Conservation (phyloP, 2,888 invertebrate genomes). For the Thereva nobilitata region DNA sequence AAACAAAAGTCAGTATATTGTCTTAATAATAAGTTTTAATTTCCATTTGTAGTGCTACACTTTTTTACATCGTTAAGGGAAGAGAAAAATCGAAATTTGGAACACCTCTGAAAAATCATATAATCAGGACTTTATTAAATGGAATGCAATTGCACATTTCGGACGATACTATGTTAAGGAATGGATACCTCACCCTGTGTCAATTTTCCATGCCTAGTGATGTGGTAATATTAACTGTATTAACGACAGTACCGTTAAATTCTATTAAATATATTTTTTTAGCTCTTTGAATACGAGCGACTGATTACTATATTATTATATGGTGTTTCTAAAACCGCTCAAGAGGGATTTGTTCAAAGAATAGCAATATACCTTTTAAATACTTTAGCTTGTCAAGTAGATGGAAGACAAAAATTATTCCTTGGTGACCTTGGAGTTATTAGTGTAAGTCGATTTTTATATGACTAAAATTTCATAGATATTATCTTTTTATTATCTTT, state of each 20-base stretch:
- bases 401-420: constrained; percentile 87
- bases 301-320: constrained; percentile 81
- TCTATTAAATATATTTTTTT: constrained; percentile 45
- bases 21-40: not conserved
- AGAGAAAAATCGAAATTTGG: constrained; percentile 76
- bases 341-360: constrained; percentile 90
- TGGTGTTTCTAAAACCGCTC: constrained; percentile 79
- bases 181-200: constrained; percentile 92
- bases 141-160: constrained; percentile 85
- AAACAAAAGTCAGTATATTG: too few species aligned
- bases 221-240: constrained; percentile 68
- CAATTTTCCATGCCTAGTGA: constrained; percentile 94
- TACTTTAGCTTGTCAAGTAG: constrained; percentile 94
- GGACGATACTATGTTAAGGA: constrained; percentile 93
- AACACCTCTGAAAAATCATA: constrained; percentile 73
- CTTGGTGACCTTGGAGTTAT: constrained; percentile 90
- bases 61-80: constrained; percentile 93
- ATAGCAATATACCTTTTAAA: constrained; percentile 94
- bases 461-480: not conserved
- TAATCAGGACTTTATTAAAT: constrained; percentile 80
- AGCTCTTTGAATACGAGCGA: constrained; percentile 90
- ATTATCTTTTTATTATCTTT: not conserved
- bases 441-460: constrained; percentile 62
- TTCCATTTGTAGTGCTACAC: constrained; percentile 73
- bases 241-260: not conserved